Conservation (phyloP, 2,888 invertebrate genomes). For the Aspidiotus rigidus region DNA sequence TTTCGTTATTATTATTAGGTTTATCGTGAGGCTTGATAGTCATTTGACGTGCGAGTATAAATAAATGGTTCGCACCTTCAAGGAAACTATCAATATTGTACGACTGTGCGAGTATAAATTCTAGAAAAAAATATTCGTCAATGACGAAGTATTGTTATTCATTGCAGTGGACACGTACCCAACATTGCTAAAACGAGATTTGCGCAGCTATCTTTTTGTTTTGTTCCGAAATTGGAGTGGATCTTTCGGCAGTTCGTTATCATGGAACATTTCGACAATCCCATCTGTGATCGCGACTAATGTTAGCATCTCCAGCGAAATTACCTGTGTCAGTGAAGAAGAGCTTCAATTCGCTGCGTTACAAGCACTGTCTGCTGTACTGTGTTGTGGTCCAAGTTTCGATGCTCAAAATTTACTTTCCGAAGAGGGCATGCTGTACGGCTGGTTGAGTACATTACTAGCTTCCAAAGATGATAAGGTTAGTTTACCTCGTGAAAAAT, state of each 20-base stretch:
- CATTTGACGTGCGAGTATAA: no score
- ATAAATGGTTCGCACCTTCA: no score
- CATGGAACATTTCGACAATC: constrained; percentile 40
- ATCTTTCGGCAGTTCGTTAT: constrained; percentile 63
- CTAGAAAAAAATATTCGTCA: not conserved
- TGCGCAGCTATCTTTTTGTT: constrained; percentile 77
- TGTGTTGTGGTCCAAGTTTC: constrained; percentile 94
- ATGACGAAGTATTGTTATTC: not conserved
- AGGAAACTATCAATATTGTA: no score
- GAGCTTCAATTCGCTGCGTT: constrained; percentile 55
- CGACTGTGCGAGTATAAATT: not conserved
- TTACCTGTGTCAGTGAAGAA: constrained; percentile 47
- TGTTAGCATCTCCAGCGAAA: constrained; percentile 27
- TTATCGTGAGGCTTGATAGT: no score
- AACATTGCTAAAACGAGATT: constrained; percentile 74
- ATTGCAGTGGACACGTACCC: constrained; percentile 72
- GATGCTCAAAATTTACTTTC: constrained; percentile 69
- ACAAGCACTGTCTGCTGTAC: constrained; percentile 88
- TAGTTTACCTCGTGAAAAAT: not conserved
- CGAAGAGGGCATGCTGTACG: constrained; percentile 84
- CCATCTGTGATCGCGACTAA: constrained; percentile 39
- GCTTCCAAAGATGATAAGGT: constrained; percentile 77
- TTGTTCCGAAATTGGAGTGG: constrained; percentile 94
- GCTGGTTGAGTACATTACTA: constrained; percentile 86
- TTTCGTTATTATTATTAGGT: no score